Base-by-base conservation (phyloP, 2,797 vertebrate species). In the Smutsia gigantea region DNA sequence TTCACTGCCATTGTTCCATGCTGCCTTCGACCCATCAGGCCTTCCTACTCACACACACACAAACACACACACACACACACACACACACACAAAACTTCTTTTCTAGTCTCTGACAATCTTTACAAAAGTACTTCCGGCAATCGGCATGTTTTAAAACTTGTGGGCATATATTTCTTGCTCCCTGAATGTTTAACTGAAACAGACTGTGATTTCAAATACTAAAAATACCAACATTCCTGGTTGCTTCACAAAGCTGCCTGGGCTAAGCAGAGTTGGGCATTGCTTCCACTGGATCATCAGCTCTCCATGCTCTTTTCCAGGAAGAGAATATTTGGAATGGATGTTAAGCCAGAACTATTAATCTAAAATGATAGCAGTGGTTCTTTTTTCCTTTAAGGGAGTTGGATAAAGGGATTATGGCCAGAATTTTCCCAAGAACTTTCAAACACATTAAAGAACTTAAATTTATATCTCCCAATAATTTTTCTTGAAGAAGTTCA, bases 401-500 rank as follows among this genome's bases (percentile, higher is more conserved):
- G 21, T 66, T 64, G n/a, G n/a, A 78, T 94, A 85, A 93, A 85
- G 42, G 23, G 59, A 57, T 59, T 94, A 71, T 92, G 29, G 49
- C 31, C 46, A 88, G 59, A 94, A 85, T 86, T 95, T 89, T 94
- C 78, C 91, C 72, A 81, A 42, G n/a, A 71, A 74, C 29, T 91
- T 97, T 95, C 71, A 66, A 84, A 87, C 69, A 81, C 51, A 53
- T 23, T 46, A n/a, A 83, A 93, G 34, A 66, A 89, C 19, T 91
- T 88, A 59, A 51, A 64, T 87, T 53, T 87, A 46, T 51, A 81
- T 79, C 31, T 69, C 23, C 74, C 86, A 86, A 34, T 34, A 72
- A 53, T 72, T 95, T 95, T 86, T 95, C 82, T 77, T 91, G 37
- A 95, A 95, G 27, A 17, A 82, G 29, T 79, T 96, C 19, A 92